These are phyloP conservation scores for Micromussa lordhowensis DNA, from an alignment of 92 coral and sea anemone genomes.

Conservation along the genomic window DNA sequence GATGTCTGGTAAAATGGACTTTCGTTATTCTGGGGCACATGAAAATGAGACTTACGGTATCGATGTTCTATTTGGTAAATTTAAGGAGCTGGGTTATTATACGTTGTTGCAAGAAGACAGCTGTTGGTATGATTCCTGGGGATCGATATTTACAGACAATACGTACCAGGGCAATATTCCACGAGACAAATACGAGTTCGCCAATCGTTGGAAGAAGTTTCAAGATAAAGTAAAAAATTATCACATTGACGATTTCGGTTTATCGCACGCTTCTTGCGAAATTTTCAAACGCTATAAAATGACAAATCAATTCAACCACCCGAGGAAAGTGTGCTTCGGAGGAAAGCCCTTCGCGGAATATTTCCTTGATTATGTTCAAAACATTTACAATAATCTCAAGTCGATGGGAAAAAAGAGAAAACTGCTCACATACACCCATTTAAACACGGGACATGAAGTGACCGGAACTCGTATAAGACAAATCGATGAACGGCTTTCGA, in stretches of 20 bases:
- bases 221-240: constrained; percentile 60
- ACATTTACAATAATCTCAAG: constrained; percentile 38
- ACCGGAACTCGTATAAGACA: constrained; percentile 88
- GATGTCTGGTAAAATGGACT: constrained; percentile 66
- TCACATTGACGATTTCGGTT: constrained; percentile 87
- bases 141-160: constrained; percentile 85
- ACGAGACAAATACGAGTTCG: constrained; percentile 51
- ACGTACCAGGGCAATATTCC: constrained; percentile 81
- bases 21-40: constrained; percentile 50
- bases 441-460: constrained; percentile 88
- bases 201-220: constrained; percentile 73
- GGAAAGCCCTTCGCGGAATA: constrained; percentile 84
- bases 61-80: constrained; percentile 71
- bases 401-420: constrained; percentile 28
- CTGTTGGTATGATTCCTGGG: constrained; percentile 98
- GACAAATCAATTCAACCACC: constrained; percentile 91
- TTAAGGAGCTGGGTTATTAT: constrained; percentile 78
- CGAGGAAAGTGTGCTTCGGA: constrained; percentile 82
- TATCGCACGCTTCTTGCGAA: constrained; percentile 90
- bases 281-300: constrained; percentile 78
- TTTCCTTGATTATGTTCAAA: constrained; percentile 75
- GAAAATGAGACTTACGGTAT: constrained; percentile 77
- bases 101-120: constrained; percentile 95
- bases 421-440: constrained; percentile 83
- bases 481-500: constrained; percentile 77